These are phyloP conservation scores for Bombus affinis DNA, from an alignment of 1,140 invertebrate species.

Conservation along the genomic window DNA sequence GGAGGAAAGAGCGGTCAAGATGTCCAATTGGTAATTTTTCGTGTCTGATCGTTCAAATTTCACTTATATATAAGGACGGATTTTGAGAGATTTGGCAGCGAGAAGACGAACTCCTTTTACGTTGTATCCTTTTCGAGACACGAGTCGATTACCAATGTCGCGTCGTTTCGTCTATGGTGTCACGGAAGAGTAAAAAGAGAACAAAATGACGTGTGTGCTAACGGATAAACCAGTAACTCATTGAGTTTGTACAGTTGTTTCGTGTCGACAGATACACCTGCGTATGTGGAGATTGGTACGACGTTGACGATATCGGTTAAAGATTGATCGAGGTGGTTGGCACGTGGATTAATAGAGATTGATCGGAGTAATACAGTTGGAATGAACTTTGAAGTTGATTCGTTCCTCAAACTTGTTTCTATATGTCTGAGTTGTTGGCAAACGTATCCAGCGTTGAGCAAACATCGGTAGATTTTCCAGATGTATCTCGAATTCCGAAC, in stretches of 20 bases:
- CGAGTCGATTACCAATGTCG: no score
- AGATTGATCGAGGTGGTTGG: background rate
- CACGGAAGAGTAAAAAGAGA: no score
- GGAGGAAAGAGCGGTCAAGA: no score
- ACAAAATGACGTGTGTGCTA: background rate
- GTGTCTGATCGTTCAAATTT: no score
- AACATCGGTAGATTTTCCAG: no score
- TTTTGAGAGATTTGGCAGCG: no score
- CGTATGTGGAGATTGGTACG: background rate
- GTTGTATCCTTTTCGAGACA: no score
- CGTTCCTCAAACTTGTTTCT: background rate
- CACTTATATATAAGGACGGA: fast-evolving
- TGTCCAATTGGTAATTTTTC: no score
- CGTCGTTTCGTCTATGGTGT: no score
- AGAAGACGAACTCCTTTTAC: fast-evolving
- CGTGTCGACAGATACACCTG: background rate
- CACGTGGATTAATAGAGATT: background rate
- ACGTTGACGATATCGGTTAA: background rate
- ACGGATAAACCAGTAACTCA: background rate
- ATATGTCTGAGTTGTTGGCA: background rate
- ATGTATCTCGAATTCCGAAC: no score
- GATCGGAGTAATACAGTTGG: background rate
- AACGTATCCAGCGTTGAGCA: background rate
- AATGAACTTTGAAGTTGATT: background rate
- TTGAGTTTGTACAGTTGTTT: background rate